Base-by-base conservation (phyloP, 2,113 vertebrate genomes). In the Dromaius novaehollandiae region DNA sequence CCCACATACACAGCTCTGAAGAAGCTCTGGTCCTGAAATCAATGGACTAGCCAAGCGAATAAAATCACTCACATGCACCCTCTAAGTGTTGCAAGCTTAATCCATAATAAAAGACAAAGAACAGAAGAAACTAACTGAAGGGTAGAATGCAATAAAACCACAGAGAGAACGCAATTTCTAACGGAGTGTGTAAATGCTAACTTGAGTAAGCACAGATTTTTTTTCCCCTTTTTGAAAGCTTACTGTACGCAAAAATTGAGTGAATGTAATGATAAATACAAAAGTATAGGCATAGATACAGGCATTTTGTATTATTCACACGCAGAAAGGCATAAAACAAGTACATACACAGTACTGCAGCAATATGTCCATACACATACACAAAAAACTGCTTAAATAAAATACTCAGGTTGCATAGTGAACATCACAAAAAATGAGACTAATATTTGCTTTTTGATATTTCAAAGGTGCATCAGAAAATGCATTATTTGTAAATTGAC, bases 361-460 rank as follows among this genome's bases (percentile, higher is more conserved):
- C 73, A 73, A 38, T 11, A 58, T 5, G 0, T 12, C 40, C 0
- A 0, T 11, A 15, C 6, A 4, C 2, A 3, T 11, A 14, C 19
- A 34, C 25, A 13, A 4, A 15, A 73, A 76, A 66, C 48, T 50
- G 14, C 61, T 44, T 60, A 51, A 76, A 48, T 6, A 18, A 22
- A 65, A 68, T 21, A 9, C 26, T 60, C 40, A 19, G 42, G 51
- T 25, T 86, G 65, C 36, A 68, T 3, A 28, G 11, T 6, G 61
- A 48, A 51, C 55, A 60, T 6, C 50, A 58, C 46, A 24, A 84
- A 78, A 91, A 51, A 12, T 7, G 5, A 82, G 6, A 11, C 36
- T 48, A 53, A 70, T 20, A 4, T 7, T 24, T 25, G 17, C 44
- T 18, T 63, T 50, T 32, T 64, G 7, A 0, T 38, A n/a, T 48